A percentile compares a stretch with the other conserved stretches of the same genome.
Conservation (phyloP, 2,797 vertebrate genomes). For the Intellagama lesueurii region DNA sequence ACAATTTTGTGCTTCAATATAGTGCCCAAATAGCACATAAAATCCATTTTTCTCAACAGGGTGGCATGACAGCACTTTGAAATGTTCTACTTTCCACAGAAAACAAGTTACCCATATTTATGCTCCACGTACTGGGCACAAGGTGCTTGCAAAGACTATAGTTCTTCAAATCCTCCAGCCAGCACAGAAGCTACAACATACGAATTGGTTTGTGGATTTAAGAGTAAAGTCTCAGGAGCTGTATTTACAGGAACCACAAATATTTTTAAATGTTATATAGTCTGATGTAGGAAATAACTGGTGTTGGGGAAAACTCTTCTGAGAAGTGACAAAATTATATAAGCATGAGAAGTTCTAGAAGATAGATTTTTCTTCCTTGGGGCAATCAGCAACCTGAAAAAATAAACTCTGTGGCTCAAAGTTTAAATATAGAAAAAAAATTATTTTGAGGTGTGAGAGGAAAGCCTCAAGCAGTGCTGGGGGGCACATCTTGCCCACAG, state of each 20-base stretch:
- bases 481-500: no score
- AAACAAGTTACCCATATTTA: not conserved
- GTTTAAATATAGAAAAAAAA: no score
- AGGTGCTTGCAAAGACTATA: no score
- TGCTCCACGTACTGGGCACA: not conserved
- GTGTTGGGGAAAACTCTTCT: not conserved
- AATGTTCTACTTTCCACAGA: not conserved
- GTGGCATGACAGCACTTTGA: not conserved
- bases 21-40: not conserved
- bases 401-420: no score
- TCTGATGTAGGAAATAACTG: not conserved
- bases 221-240: not conserved
- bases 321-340: not conserved
- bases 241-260: slow-evolving; percentile 3
- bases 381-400: not conserved
- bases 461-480: no score
- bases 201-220: not conserved
- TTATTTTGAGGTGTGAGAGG: no score
- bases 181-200: no score
- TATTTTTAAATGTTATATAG: not conserved
- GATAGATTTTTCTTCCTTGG: not conserved
- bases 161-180: no score
- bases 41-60: not conserved
- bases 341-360: not conserved
- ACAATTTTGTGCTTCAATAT: not conserved